Base-by-base conservation (phyloP, 2,888 invertebrate species). In the Melanargia galathea region DNA sequence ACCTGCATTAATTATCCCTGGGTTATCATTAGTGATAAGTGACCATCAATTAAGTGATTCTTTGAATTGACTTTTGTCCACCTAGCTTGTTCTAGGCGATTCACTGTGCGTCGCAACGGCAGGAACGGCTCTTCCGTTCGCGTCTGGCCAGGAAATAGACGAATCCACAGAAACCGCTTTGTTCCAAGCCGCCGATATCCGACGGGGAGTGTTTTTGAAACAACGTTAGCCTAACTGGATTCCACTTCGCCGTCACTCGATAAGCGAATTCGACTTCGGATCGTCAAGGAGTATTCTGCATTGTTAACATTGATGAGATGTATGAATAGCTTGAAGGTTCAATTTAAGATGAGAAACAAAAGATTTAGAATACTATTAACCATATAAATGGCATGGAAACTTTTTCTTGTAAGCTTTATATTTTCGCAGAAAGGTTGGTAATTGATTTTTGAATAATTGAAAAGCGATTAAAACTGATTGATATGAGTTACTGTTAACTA, bases 111-210 rank as follows among this genome's bases (percentile, higher is more conserved):
- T 51, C 60, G 60, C 60, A 51, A 51, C 62, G 45, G 56, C 57
- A 33, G 33, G 20, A 16, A 22, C 52, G 35, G 13, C 51, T 18
- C 76, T 51, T 59, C 59, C 59, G 38, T 16, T 49, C 73, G 71
- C 75, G 72, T 88, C 89, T 88, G 80, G 76, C 75, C 86, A 85
- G 89, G 89, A 89, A 89, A 87, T 86, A 85, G 81, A 79, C 80
- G 80, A 73, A 81, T 75, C 80, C 79, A 78, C 81, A 62, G 75
- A 75, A 79, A 77, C 71, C 72, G 80, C 83, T 83, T 86, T 87
- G 86, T 84, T 80, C 71, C 71, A 71, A 74, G 71, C 57, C 62
- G 66, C 40, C 58, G 58, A 51, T 51, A 59, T 59, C 59, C 59
- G 59, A 40, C 59, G 49, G 51, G 38, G 24, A 26, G 38, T 51